Evolutionary conservation across 2,797 vertebrate genomes (phyloP), one percentile per base, ranked within the genome.

Genomic region (Dallia pectoralis): DNA sequence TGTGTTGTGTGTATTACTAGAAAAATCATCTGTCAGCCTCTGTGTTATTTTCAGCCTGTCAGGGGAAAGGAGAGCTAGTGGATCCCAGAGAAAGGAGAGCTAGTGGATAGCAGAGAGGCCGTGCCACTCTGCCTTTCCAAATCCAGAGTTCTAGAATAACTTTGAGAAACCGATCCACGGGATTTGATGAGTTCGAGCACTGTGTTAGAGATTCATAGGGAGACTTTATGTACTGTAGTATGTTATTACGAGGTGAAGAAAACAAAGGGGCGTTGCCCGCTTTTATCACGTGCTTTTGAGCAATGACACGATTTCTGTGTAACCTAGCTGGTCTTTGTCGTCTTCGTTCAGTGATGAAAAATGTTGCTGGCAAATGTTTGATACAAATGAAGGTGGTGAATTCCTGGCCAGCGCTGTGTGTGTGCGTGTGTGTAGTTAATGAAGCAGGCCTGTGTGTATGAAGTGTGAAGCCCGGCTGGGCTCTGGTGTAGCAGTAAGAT

Each of bases 401-500:
- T n/a, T 65, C 30, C 7, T 0, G 16, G 29, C n/a, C 33, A 11
- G 30, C 63, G 22, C 19, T 4, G 8, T 12, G 3, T 1, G 32
- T 30, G 22, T 63, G n/a, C n/a, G 61, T 63, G 61, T 62, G 4
- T 62, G 19, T 63, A 27, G 14, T 27, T 68, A 36, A 6, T 47
- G n/a, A 47, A 67, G 69, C 22, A 27, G 29, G 30, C 56, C 18
- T 36, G 36, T 61, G 36, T 61, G 59, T 40, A 12, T 15, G n/a
- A 16, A 14, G 44, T 47, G 51, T 19, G 11, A 18, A 36, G 62
- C 14, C 48, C 82, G 80, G 86, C 86, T 79, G 74, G 84, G 79
- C 29, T 69, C 78, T 53, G 79, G 76, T 67, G 89, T 88, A 90
- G 89, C 79, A 51, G 89, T 88, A 90, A 90, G 53, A 49, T 67